phyloP scores from a whole-genome alignment of 2,797 vertebrate genomes.

The Geotrypetes seraphini region DNA sequence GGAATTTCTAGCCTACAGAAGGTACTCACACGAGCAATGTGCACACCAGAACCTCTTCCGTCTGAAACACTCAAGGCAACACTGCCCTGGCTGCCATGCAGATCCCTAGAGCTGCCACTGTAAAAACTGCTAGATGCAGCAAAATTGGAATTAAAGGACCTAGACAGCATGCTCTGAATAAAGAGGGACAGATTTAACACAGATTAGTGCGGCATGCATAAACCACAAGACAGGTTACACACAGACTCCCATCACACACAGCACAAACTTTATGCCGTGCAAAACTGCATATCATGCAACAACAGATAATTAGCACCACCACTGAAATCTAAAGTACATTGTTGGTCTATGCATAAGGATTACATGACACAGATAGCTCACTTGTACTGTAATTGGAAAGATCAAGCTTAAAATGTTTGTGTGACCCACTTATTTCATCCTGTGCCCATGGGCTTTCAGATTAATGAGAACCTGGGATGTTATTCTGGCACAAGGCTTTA shows the following conservation, averaged over 20 bases:
- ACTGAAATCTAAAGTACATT: slow-evolving; percentile 12
- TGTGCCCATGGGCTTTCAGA: no score
- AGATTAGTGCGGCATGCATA: slow-evolving; percentile 74
- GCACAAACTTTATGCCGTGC: slow-evolving; percentile 27
- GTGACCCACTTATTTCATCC: no score
- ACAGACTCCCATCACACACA: slow-evolving; percentile 41
- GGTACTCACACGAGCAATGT: slow-evolving; percentile 84
- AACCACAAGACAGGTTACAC: slow-evolving; percentile 51
- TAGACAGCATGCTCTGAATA: slow-evolving; percentile 90
- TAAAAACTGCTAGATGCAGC: slow-evolving; percentile 80
- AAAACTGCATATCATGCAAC: slow-evolving; percentile 49
- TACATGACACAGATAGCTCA: slow-evolving; percentile 24
- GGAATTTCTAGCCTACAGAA: slow-evolving; percentile 25
- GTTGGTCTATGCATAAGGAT: slow-evolving; percentile 27
- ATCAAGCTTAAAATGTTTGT: no score
- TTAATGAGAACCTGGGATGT: no score
- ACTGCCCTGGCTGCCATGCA: slow-evolving; percentile 91
- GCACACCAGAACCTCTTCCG: slow-evolving; percentile 76
- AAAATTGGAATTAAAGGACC: slow-evolving; percentile 91
- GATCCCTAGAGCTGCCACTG: slow-evolving; percentile 89
- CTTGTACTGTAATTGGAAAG: slow-evolving; percentile 15
- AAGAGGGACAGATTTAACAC: slow-evolving; percentile 68
- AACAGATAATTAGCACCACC: slow-evolving; percentile 16
- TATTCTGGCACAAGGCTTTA: no score
- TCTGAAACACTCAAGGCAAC: slow-evolving; percentile 84